Conservation (phyloP, 2,888 invertebrate genomes). For the Tiphia femorata region DNA sequence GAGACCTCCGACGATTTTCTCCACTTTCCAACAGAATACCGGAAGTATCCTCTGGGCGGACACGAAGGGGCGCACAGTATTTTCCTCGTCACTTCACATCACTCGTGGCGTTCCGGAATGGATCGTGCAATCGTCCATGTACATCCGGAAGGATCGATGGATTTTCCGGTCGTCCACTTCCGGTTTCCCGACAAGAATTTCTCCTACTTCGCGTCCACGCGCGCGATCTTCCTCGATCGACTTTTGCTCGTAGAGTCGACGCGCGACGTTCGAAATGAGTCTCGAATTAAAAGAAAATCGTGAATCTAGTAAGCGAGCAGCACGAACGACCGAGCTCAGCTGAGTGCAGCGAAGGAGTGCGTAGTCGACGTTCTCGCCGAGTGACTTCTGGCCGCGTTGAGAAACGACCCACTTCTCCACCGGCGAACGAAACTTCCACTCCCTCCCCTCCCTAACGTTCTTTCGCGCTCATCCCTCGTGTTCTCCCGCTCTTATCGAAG, state of each 20-base stretch:
- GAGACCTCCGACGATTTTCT: conserved; percentile 45
- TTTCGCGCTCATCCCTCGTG: conserved; percentile 38
- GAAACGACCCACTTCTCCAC: conserved; percentile 67
- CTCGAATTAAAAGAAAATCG: not conserved
- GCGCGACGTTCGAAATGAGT: not conserved
- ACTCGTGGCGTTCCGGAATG: too few species aligned
- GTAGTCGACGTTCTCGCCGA: conserved; percentile 59
- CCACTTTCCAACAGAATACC: conserved; percentile 48
- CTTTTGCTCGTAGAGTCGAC: not conserved
- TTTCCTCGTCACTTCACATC: too few species aligned
- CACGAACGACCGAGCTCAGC: conserved; percentile 53
- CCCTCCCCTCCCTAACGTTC: conserved; percentile 35
- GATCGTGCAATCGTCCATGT: too few species aligned
- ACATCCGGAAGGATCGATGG: too few species aligned
- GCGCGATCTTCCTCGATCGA: not conserved
- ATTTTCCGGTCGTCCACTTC: not conserved
- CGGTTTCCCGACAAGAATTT: not conserved
- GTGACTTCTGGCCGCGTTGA: conserved; percentile 59
- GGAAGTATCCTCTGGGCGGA: not conserved
- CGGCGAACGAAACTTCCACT: conserved; percentile 51
- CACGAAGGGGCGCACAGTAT: not conserved
- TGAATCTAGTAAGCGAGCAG: too few species aligned
- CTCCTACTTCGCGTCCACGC: too few species aligned
- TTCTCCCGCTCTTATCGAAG: conserved; percentile 1
- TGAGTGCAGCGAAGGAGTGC: conserved; percentile 59